These are phyloP conservation scores for Austrolebias charrua DNA, from an alignment of 2,797 vertebrate genomes.

Conservation along the genomic window DNA sequence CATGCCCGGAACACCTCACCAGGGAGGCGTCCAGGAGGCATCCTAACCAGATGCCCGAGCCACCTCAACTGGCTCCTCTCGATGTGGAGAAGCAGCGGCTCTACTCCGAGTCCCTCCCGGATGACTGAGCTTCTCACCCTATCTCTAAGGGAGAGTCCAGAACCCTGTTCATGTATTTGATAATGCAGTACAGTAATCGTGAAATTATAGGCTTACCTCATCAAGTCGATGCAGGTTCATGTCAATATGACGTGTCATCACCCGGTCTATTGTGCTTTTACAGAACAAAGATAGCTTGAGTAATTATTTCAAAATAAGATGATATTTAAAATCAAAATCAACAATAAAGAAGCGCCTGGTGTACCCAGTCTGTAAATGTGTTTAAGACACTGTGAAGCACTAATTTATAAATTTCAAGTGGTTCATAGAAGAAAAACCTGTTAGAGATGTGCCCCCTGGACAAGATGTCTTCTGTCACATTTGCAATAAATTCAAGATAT, in stretches of 20 bases:
- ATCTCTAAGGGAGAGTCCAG: no score
- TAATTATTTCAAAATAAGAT: not conserved
- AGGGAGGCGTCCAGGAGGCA: no score
- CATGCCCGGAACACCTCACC: no score
- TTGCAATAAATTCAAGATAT: constrained; percentile 91
- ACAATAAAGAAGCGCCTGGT: not conserved
- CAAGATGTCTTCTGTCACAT: constrained; percentile 92
- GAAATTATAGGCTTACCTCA: constrained; percentile 77
- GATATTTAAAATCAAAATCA: not conserved
- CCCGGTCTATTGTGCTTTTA: constrained; percentile 82
- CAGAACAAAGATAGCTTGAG: constrained; percentile 40
- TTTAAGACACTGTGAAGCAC: not conserved
- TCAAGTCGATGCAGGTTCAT: constrained; percentile 86
- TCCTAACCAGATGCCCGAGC: no score
- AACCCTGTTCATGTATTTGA: not conserved
- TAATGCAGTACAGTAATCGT: not conserved
- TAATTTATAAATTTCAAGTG: constrained; percentile 3
- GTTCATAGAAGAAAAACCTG: constrained; percentile 76
- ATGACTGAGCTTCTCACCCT: no score
- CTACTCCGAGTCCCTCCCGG: no score
- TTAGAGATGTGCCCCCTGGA: constrained; percentile 87
- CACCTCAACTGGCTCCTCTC: no score
- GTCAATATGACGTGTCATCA: constrained; percentile 87
- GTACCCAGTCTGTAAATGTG: not conserved
- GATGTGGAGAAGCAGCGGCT: no score